Percentiles rank a stretch among this genome's conserved stretches.
phyloP scores from a whole-genome alignment of 1,140 invertebrate species.

The Drosophila ogumai region DNA sequence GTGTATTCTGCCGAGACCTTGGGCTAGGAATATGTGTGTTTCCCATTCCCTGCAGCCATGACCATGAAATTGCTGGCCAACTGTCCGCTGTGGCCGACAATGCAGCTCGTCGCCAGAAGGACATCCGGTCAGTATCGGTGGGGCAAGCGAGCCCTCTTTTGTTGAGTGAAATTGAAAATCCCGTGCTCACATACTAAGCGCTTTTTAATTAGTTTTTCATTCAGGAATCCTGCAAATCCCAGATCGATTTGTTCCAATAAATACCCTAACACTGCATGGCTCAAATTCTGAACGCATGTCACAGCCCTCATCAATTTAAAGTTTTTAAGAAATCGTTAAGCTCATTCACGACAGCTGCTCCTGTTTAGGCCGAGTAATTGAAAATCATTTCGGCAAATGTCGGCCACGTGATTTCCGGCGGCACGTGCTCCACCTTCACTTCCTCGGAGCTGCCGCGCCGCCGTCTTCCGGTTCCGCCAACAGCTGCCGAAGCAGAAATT shows the following conservation, averaged over 20 bases:
- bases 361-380: conserved; percentile 55
- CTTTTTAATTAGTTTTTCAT: conserved; percentile 60
- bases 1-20: not conserved
- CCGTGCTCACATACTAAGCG: conserved; percentile 34
- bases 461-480: conserved; percentile 1
- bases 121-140: not conserved
- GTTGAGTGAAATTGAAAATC: conserved; percentile 35
- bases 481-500: conserved; percentile 71
- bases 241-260: conserved; percentile 1
- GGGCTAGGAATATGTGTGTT: not conserved
- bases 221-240: conserved; percentile 18
- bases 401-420: conserved; percentile 71
- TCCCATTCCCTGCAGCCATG: not conserved
- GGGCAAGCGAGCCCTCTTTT: conserved; percentile 25
- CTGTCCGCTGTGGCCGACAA: conserved; percentile 13
- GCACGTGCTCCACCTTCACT: conserved; percentile 64
- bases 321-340: conserved; percentile 6
- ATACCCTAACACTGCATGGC: conserved; percentile 7
- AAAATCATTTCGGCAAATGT: conserved; percentile 79
- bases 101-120: not conserved
- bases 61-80: conserved; percentile 20
- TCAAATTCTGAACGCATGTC: conserved; percentile 1
- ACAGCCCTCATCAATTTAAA: conserved; percentile 29
- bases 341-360: conserved; percentile 25
- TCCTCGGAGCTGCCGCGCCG: conserved; percentile 2